phyloP scores from a whole-genome alignment of 2,113 vertebrate genomes.

The Pomatorhinus ruficollis region DNA sequence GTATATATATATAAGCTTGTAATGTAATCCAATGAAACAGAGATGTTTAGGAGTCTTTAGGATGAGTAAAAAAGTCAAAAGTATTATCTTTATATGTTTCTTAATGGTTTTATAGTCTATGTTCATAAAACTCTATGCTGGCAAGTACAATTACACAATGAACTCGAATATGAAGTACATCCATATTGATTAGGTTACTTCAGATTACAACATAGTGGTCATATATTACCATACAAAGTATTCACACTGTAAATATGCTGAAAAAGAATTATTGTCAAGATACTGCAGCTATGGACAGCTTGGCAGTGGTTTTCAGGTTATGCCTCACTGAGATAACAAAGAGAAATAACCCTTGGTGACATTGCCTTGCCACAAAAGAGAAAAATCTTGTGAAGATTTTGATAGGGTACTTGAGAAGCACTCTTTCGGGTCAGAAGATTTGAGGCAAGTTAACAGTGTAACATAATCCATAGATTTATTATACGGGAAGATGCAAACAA shows the following conservation, averaged over 20 bases:
- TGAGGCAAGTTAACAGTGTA: not conserved
- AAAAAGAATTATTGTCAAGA: not conserved
- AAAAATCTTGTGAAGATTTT: not conserved
- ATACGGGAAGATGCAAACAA: not conserved
- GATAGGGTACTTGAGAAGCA: not conserved
- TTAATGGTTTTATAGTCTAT: slow-evolving; percentile 46
- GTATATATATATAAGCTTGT: not conserved
- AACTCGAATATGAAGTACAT: slow-evolving; percentile 45
- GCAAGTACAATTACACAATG: slow-evolving; percentile 57
- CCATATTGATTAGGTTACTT: slow-evolving; percentile 41
- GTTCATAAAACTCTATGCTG: slow-evolving; percentile 40
- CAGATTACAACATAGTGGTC: slow-evolving; percentile 1
- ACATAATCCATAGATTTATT: not conserved
- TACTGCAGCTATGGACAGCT: not conserved
- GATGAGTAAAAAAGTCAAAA: slow-evolving; percentile 8
- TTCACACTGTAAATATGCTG: not conserved
- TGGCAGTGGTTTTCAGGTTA: not conserved
- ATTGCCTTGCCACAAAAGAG: not conserved
- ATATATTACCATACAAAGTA: not conserved
- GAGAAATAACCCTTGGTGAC: not conserved
- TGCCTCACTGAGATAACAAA: not conserved
- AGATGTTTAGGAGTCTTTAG: not conserved
- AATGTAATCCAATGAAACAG: not conserved
- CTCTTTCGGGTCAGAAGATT: not conserved
- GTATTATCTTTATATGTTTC: slow-evolving; percentile 43